Evolutionary conservation across 2,113 vertebrate species (phyloP), one percentile per base, ranked within the genome.

Genomic region (Heterotilapia buettikoferi): DNA sequence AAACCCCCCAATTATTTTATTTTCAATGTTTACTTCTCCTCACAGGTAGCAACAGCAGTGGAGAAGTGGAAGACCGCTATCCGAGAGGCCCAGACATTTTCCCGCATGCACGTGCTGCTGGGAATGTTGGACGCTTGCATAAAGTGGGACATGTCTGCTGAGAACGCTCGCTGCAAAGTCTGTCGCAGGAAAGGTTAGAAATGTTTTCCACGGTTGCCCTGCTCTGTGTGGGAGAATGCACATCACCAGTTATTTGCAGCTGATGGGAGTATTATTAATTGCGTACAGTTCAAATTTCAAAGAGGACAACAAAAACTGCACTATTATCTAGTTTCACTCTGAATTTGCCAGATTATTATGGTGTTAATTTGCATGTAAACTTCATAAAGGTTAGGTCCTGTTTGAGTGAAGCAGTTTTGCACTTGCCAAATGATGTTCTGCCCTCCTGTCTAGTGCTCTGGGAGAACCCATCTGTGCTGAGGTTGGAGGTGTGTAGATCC

Each of bases 71-170:
- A 98, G 95, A 90, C 94, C 1, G 97, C 98, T 1, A 98, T 99
- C 90, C 95, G 97, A 7, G 99, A 99, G 90, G 98, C 98, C 3
- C 98, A 99, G 94, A 99, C 98, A 38, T 99, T 99, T 88, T 99
- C 99, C 43, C 97, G 99, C 24, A 98, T 99, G 98, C 98, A 99
- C 0, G 98, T 98, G 61, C 96, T 99, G 43, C 97, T 99, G 7
- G 99, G 98, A 71, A 99, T 99, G 99, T 94, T 99, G 84, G 98
- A 99, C 36, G 97, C 99, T 26, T 99, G 99, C 91, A 98, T 99
- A 95, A 99, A 99, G 93, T 99, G 99, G 99, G 99, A 99, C 93
- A 99, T 99, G 99, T 99, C 98, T 1, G 98, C 98, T 3, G 98
- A 99, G 96, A 99, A 99, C 24, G 98, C 99, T 57, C 96, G 98